Evolutionary conservation across 2,797 vertebrate species (phyloP).

Genomic region (Cirrhinus mrigala): DNA sequence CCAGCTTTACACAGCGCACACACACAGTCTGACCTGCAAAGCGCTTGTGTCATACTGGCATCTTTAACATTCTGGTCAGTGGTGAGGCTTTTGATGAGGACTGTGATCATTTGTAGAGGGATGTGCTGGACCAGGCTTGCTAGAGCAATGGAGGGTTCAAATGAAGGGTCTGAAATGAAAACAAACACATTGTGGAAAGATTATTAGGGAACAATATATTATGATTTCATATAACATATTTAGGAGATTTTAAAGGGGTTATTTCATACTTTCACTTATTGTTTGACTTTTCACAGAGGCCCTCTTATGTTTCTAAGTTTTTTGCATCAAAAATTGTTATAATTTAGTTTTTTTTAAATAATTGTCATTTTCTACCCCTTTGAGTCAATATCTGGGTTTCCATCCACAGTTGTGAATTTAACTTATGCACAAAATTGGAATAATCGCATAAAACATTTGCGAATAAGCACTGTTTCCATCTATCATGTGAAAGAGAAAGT

Average conservation of each 20-base stretch:
- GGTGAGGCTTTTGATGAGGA: slow-evolving; percentile 98
- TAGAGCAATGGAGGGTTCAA: slow-evolving; percentile 94
- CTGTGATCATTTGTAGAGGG: slow-evolving; percentile 97
- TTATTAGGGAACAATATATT: not conserved
- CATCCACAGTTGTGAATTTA: too few relatives aligned
- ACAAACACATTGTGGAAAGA: not conserved
- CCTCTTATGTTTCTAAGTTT: not conserved
- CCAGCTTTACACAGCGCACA: not conserved
- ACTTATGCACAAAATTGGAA: too few relatives aligned
- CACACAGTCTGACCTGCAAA: slow-evolving; percentile 88
- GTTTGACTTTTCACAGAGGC: not conserved
- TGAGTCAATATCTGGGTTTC: too few relatives aligned
- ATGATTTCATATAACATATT: not conserved
- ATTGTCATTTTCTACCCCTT: too few relatives aligned
- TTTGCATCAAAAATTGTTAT: not conserved
- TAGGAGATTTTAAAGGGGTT: not conserved
- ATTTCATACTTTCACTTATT: too few relatives aligned
- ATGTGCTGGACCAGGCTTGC: slow-evolving; percentile 98
- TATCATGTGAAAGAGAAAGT: too few relatives aligned
- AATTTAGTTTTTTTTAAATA: too few relatives aligned
- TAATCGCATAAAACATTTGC: too few relatives aligned
- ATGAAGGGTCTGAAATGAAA: slow-evolving; percentile 84
- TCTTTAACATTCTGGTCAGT: slow-evolving; percentile 98
- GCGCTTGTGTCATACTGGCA: slow-evolving; percentile 95
- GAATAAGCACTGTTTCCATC: too few relatives aligned